Base-by-base conservation (phyloP, 2,888 invertebrate genomes). In the Campopleginae sp. region DNA sequence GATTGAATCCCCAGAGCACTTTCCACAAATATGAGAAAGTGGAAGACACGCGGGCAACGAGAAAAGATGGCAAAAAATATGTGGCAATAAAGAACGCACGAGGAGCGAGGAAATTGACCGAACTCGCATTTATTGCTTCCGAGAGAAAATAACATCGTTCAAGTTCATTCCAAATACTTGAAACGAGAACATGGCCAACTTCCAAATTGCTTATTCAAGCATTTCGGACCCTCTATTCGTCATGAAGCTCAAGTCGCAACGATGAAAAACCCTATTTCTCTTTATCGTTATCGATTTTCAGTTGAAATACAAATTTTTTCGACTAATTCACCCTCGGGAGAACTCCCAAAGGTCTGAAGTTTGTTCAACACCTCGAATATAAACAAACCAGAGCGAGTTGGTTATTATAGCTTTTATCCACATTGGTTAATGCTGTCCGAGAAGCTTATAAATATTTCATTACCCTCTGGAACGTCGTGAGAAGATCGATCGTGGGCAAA, bases 401-500 rank as follows among this genome's bases (percentile, higher is more conserved):
- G 31, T 58, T 61, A 33, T 61, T 31, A 31, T 31, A 31, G 14
- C 38, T 6, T 33, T 19, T 12, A 42, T 0, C 19, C 44, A 38
- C 38, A 5, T 44, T 51, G 68, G 58, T 80, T 71, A 80, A 76
- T 80, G 76, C 65, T 42, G 19, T 71, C 51, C 51, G 23, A 23
- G 42, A 66, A 76, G 44, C 75, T 63, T 70, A 84, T 76, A 80
- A 84, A 84, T 84, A 80, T 77, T 72, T 84, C 65, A 72, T 76
- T 76, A 72, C 2, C 65, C 44, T 48, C 63, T 48, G 75, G 66
- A 54, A 44, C 33, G 54, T 33, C 44, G 66, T 27, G 65, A 79
- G 44, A 54, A 71, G 84, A 80, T 84, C 84, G 80, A 84, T 84
- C 80, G 75, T 79, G 38, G 23, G 63, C 71, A 54, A 84, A 84